Evolutionary conservation across 1,140 invertebrate species (phyloP), one percentile per base, ranked within the genome.

Genomic region (Geopemphigus sp.): DNA sequence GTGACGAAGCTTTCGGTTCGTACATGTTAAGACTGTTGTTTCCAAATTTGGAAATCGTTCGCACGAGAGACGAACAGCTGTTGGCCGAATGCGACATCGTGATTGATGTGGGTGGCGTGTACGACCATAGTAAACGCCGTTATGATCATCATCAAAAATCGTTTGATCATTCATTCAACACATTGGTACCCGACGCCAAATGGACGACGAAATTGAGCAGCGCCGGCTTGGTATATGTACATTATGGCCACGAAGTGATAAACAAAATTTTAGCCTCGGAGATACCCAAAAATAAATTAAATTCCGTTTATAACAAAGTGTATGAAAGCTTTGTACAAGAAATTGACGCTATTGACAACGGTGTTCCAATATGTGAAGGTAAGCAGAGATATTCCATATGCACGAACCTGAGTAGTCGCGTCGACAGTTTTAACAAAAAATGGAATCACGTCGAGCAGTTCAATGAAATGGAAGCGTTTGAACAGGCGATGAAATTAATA

Each of bases 301-400:
- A 84, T 1, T 83, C 86, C 81, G 84, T 90, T 1, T 83, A 82
- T 70, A 86, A 89, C 64, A 85, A 89, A 78, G 88, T 99, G 0
- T 99, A 99, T 87, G 90, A 95, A 81, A 89, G 89, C 72, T 94
- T 99, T 81, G 90, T 99, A 24, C 90, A 95, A 87, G 97, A 98
- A 89, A 89, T 99, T 81, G 98, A 99, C 88, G 97, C 91, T 8
- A 94, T 98, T 81, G 98, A 99, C 85, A 99, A 99, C 89, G 97
- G 97, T 24, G 88, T 98, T 24, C 88, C 90, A 0, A 93, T 93
- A 87, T 90, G 86, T 85, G 90, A 93, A 81, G 92, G 89, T n/a
- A 89, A 92, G 84, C 91, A 92, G 29, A 68, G 68, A 6, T 83
- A 98, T 85, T 87, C 87, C 81, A 93, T 98, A 32, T 88, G 89